Evolutionary conservation across 2,888 invertebrate species (phyloP).

Genomic region (Gymnoscelis rufifasciata): DNA sequence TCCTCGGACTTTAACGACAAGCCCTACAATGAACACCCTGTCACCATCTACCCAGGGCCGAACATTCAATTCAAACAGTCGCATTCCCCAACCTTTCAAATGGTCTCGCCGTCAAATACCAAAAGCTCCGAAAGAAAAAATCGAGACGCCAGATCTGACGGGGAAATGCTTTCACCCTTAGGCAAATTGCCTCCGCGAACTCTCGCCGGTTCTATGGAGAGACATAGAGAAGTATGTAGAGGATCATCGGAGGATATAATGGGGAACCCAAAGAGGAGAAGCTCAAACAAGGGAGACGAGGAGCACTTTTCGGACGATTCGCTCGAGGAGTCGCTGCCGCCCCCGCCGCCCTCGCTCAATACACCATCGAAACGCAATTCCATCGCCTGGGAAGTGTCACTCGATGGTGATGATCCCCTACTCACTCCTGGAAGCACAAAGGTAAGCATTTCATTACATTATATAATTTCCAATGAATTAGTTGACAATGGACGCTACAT

Average conservation of each 20-base stretch:
- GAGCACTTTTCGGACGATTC: slow-evolving; percentile 91
- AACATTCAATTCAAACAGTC: slow-evolving; percentile 62
- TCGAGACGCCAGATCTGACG: slow-evolving; percentile 64
- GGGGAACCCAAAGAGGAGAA: slow-evolving; percentile 56
- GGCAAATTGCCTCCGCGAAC: slow-evolving; percentile 83
- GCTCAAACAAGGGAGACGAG: slow-evolving; percentile 61
- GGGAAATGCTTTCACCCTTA: slow-evolving; percentile 67
- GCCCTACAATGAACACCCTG: slow-evolving; percentile 81
- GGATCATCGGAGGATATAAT: slow-evolving; percentile 75
- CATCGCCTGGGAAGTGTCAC: slow-evolving; percentile 92
- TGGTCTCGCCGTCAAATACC: slow-evolving; percentile 65
- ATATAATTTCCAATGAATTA: not conserved
- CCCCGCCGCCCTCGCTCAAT: slow-evolving; percentile 76
- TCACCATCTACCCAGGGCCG: slow-evolving; percentile 82
- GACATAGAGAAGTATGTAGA: slow-evolving; percentile 88
- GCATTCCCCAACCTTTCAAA: slow-evolving; percentile 66
- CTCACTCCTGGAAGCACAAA: slow-evolving; percentile 85
- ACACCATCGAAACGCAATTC: slow-evolving; percentile 86
- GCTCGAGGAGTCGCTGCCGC: slow-evolving; percentile 86
- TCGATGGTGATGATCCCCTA: slow-evolving; percentile 84
- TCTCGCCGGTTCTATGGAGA: slow-evolving; percentile 84
- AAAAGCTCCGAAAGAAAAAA: slow-evolving; percentile 57
- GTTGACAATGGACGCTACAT: not conserved
- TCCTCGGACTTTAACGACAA: slow-evolving; percentile 72
- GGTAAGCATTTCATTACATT: slow-evolving; percentile 46